Evolutionary conservation across 2,113 vertebrate genomes (phyloP).

Genomic region (Ptilonorhynchus violaceus): DNA sequence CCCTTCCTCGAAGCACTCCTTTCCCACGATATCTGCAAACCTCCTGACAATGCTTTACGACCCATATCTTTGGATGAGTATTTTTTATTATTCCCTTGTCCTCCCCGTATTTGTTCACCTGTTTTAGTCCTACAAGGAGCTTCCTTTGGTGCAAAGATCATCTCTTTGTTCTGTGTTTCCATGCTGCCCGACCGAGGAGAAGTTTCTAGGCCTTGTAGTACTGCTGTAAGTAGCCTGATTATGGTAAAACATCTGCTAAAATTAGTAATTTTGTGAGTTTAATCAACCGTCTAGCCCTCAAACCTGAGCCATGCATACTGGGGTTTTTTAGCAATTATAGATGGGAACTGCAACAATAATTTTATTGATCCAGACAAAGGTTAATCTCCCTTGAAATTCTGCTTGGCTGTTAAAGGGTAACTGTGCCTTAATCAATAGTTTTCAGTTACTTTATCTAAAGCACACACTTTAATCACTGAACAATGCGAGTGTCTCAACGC

Average conservation of each 20-base stretch:
- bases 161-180: neutral
- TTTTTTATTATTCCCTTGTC: constrained; percentile 36
- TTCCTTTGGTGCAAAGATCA: neutral
- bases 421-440: neutral
- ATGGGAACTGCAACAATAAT: neutral
- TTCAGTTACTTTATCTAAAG: constrained; percentile 1
- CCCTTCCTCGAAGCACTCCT: neutral
- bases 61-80: neutral
- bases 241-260: neutral
- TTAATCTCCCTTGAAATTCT: neutral
- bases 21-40: neutral
- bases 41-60: neutral
- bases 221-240: accelerated
- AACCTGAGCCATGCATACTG: neutral
- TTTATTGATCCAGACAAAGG: neutral
- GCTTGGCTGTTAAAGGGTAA: constrained; percentile 6
- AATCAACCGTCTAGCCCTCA: neutral
- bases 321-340: neutral
- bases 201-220: neutral
- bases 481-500: neutral
- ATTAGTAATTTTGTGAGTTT: neutral
- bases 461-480: neutral
- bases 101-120: neutral
- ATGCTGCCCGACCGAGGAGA: neutral
- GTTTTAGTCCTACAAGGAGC: neutral